Percentiles rank a stretch among this genome's conserved stretches.
These are phyloP conservation scores for Myotis yumanensis DNA, from an alignment of 2,113 vertebrate genomes.

Conservation along the genomic window DNA sequence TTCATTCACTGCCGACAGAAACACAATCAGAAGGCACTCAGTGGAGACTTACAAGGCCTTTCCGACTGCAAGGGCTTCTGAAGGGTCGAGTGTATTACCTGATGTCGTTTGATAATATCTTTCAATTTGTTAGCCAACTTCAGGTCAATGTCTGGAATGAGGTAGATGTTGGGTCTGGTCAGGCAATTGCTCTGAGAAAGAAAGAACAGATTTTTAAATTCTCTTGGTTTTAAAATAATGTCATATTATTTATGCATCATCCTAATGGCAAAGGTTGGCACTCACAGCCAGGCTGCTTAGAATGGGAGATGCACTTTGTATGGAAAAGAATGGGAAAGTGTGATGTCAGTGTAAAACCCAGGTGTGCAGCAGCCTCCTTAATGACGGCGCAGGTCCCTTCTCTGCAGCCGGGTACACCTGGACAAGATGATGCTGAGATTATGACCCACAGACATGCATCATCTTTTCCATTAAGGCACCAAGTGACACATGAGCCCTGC, in stretches of 20 bases:
- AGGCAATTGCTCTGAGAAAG: constrained; percentile 93
- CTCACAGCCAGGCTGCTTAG: constrained; percentile 17
- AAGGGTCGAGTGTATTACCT: constrained; percentile 83
- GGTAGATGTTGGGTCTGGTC: constrained; percentile 94
- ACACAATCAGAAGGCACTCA: neutral
- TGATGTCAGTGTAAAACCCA: neutral
- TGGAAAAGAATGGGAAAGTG: neutral
- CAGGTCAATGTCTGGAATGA: constrained; percentile 94
- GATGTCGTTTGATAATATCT: constrained; percentile 98
- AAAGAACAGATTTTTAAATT: constrained; percentile 20
- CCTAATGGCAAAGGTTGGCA: neutral
- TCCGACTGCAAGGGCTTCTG: neutral
- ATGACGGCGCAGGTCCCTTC: neutral
- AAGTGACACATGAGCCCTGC: neutral
- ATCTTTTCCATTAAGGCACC: neutral
- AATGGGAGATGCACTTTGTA: neutral
- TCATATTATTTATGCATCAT: neutral
- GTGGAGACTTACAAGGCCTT: neutral
- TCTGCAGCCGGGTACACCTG: neutral
- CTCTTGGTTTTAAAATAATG: constrained; percentile 25
- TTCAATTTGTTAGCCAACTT: constrained; percentile 96
- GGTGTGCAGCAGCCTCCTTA: neutral
- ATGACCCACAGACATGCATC: neutral
- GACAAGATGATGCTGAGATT: neutral
- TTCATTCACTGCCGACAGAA: neutral